A percentile compares a stretch with the other conserved stretches of the same genome.
These are phyloP conservation scores for Ligdia adustata DNA, from an alignment of 2,888 invertebrate genomes.

Conservation along the genomic window DNA sequence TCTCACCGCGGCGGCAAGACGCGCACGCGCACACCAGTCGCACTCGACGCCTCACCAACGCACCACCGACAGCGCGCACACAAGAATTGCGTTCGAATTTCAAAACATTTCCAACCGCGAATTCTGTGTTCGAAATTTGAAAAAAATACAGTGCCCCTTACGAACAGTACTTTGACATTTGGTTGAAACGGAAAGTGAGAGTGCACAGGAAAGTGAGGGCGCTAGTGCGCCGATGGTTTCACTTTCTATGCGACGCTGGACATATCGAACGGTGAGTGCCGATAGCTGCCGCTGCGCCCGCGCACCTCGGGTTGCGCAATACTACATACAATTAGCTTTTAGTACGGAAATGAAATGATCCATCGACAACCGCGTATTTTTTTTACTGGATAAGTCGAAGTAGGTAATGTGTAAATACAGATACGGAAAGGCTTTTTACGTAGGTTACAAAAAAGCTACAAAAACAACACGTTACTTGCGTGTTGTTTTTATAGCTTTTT, in stretches of 20 bases:
- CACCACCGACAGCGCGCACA: slow-evolving; percentile 38
- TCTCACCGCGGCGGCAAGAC: slow-evolving; percentile 34
- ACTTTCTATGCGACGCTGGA: slow-evolving; percentile 74
- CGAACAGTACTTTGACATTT: not conserved
- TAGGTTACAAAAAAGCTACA: no score
- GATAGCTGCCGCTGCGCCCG: slow-evolving; percentile 34
- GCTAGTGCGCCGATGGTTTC: slow-evolving; percentile 60
- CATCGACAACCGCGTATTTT: not conserved
- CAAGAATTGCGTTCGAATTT: slow-evolving; percentile 54
- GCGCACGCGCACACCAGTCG: slow-evolving; percentile 49
- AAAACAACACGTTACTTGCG: no score
- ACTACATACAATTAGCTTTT: slow-evolving; percentile 6
- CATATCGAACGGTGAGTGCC: slow-evolving; percentile 66
- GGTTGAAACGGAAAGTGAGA: slow-evolving; percentile 63
- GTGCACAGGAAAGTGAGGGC: slow-evolving; percentile 49
- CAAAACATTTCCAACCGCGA: slow-evolving; percentile 45
- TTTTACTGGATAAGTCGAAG: not conserved
- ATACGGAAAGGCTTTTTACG: no score
- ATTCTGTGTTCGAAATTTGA: slow-evolving; percentile 31
- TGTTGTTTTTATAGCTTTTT: no score
- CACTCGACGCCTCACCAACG: slow-evolving; percentile 57
- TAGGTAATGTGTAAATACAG: not conserved
- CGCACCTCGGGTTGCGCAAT: slow-evolving; percentile 13
- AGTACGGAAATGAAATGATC: slow-evolving; percentile 6
- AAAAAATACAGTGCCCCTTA: no score